Conservation (phyloP, 2,797 vertebrate species). For the Morus bassanus region DNA sequence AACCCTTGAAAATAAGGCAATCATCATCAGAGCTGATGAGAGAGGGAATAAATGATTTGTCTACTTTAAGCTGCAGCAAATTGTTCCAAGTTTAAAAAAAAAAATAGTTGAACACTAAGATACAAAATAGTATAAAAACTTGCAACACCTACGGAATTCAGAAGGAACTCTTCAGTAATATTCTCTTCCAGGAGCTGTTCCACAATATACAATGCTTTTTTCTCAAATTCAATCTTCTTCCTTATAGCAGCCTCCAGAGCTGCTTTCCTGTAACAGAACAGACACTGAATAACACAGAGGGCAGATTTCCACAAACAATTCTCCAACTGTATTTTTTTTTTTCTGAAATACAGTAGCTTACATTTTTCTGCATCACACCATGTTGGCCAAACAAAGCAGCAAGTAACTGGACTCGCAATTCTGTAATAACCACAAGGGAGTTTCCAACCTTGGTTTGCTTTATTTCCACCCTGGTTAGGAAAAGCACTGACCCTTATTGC, state of each 20-base stretch:
- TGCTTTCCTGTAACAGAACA: slow-evolving; percentile 80
- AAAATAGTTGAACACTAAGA: background rate
- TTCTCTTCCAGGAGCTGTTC: slow-evolving; percentile 89
- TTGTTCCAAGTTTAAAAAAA: background rate
- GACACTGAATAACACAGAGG: background rate
- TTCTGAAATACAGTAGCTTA: background rate
- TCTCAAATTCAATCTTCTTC: slow-evolving; percentile 86
- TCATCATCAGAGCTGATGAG: background rate
- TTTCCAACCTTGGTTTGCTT: background rate
- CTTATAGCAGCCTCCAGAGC: slow-evolving; percentile 79
- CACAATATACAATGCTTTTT: slow-evolving; percentile 83
- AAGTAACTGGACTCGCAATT: background rate
- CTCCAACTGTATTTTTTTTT: fast-evolving
- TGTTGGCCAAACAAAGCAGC: background rate
- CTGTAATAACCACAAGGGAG: background rate
- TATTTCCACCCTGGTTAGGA: background rate
- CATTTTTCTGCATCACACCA: background rate
- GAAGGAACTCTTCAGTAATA: slow-evolving; percentile 87
- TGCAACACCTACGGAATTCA: slow-evolving; percentile 82
- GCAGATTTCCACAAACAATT: background rate
- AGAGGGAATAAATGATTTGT: background rate
- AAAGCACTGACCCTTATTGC: background rate
- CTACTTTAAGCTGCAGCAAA: background rate
- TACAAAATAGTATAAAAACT: background rate
- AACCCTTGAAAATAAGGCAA: background rate